A percentile compares a stretch with the other conserved stretches of the same genome.
phyloP scores from a whole-genome alignment of 64 coral and sea anemone genomes.

The Actinia tenebrosa region DNA sequence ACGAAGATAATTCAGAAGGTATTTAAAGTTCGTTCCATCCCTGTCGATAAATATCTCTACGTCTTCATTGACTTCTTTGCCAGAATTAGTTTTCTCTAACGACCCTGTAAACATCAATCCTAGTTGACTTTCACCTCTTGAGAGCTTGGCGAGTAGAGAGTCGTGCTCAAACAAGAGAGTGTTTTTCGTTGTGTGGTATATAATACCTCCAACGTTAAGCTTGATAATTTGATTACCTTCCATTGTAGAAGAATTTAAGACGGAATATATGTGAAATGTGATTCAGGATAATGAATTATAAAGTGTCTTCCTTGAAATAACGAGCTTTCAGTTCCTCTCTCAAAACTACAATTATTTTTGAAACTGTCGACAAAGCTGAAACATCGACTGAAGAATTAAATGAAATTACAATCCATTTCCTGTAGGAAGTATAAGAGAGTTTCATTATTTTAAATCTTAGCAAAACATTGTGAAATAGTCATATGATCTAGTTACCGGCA shows the following conservation, averaged over 20 bases:
- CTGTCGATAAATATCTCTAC: conserved; percentile 26
- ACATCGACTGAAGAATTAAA: too few species aligned
- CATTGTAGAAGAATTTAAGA: background rate
- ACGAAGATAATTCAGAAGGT: conserved; percentile 29
- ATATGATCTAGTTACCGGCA: too few species aligned
- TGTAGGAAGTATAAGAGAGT: too few species aligned
- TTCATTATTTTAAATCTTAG: too few species aligned
- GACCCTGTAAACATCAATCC: too few species aligned
- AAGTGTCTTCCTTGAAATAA: too few species aligned
- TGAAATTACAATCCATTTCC: too few species aligned
- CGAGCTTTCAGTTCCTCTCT: too few species aligned
- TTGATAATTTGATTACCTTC: background rate
- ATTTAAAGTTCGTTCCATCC: conserved; percentile 21
- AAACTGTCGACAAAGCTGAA: too few species aligned
- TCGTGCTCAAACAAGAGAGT: background rate
- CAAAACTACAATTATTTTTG: too few species aligned
- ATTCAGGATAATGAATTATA: too few species aligned
- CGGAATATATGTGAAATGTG: background rate
- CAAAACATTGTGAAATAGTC: too few species aligned
- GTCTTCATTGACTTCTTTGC: background rate
- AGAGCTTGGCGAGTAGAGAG: background rate
- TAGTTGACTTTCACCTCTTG: background rate
- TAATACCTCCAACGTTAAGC: background rate
- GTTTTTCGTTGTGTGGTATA: background rate
- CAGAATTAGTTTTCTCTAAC: background rate